Conservation (phyloP, 2,113 vertebrate species). For the Muscicapa adusta region DNA sequence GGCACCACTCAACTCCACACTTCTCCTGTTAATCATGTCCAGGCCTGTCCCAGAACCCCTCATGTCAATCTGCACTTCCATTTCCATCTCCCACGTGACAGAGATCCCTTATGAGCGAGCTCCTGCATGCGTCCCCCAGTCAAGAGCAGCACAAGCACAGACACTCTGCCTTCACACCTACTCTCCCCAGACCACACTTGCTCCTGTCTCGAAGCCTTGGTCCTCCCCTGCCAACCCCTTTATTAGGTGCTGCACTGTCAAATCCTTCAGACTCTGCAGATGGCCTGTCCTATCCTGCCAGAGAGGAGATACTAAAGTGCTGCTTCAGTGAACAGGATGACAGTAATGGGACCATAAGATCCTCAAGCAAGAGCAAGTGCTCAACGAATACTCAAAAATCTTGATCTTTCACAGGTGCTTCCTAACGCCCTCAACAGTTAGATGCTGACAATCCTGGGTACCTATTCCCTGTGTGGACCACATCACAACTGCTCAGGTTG, state of each 20-base stretch:
- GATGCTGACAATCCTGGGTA: background rate
- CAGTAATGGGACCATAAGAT: background rate
- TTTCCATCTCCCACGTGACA: background rate
- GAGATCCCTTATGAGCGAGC: background rate
- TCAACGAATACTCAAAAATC: background rate
- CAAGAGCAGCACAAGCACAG: background rate
- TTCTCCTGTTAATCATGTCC: background rate
- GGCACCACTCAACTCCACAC: background rate
- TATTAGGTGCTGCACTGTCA: background rate
- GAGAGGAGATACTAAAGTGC: background rate
- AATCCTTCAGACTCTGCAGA: background rate
- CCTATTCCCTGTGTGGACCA: background rate
- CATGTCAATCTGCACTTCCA: background rate
- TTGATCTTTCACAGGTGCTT: background rate
- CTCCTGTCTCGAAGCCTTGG: accelerated
- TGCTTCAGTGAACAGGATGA: background rate
- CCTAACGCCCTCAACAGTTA: background rate
- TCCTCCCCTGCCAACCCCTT: background rate
- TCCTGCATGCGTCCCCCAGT: background rate
- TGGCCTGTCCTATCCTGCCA: background rate
- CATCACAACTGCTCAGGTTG: background rate
- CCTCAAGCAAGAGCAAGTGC: background rate
- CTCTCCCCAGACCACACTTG: background rate
- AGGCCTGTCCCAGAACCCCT: background rate
- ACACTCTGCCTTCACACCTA: accelerated